Evolutionary conservation across 2,113 vertebrate species (phyloP), one percentile per base, ranked within the genome.

Genomic region (Pteronura brasiliensis): DNA sequence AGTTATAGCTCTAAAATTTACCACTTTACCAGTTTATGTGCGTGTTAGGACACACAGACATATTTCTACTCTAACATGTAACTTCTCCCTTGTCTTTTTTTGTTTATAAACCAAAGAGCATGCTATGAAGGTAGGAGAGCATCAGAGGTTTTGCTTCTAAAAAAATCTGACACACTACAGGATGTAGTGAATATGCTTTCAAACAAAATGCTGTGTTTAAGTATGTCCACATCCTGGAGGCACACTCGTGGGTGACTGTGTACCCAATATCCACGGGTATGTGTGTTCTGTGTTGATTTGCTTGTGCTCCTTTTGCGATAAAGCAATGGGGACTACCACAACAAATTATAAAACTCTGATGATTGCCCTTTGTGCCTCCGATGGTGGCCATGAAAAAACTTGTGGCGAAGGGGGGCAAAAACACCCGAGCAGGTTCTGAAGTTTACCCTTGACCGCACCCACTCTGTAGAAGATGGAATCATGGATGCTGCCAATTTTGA

Each of bases 1-100:
- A 97, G 94, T 97, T 98, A 96, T 18, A 97, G 88, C 47, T 84
- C 96, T 42, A 57, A 84, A 88, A 94, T 77, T 65, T 55, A 49
- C 74, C 31, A 72, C 49, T 80, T 65, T 55, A 49, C 74, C 31
- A 72, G 44, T 80, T 31, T 63, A 17, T 21, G 12, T n/a, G 44
- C 71, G n/a, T 79, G 36, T 93, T 80, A 95, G 84, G 57, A 79
- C 47, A 82, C 36, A 49, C 0, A 88, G 59, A 80, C 8, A 96
- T 97, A 74, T 97, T 98, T 96, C 52, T 52, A 92, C 12, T 84
- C 17, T 21, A 84, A 20, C 49, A 65, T 7, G 84, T 20, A 88
- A 69, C 14, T 93, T 86, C 65, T 7, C 52, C 34, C 61, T 90
- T 39, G 74, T 74, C 27, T 85, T 27, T 31, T 10, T 31, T 36